phyloP scores from a whole-genome alignment of 2,888 invertebrate species.

The Dryobotodes eremita region DNA sequence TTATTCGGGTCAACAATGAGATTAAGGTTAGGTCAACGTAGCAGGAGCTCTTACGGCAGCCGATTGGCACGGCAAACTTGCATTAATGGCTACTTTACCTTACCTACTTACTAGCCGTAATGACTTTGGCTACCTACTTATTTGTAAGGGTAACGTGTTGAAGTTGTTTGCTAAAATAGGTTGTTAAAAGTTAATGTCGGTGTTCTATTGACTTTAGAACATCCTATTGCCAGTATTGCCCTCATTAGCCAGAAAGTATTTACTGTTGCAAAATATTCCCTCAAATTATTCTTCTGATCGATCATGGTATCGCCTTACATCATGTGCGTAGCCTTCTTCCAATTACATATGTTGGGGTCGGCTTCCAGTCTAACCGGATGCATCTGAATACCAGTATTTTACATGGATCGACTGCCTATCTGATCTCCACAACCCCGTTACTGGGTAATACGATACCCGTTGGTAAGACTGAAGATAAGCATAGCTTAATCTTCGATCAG shows the following conservation, averaged over 20 bases:
- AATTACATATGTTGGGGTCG: not conserved
- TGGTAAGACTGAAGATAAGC: no score
- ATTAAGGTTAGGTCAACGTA: constrained; percentile 75
- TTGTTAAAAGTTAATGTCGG: constrained; percentile 33
- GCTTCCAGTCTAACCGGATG: not conserved
- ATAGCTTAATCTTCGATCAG: no score
- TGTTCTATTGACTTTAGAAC: constrained; percentile 1
- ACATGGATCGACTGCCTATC: not conserved
- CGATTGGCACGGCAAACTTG: constrained; percentile 86
- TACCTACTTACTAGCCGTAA: constrained; percentile 63
- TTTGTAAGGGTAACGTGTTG: constrained; percentile 43
- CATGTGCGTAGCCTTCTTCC: not conserved
- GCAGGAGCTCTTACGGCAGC: constrained; percentile 66
- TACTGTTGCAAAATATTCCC: not conserved
- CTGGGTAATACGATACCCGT: not conserved
- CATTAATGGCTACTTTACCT: constrained; percentile 81
- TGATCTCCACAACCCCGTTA: not conserved
- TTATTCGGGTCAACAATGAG: constrained; percentile 74
- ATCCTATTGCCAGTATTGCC: not conserved
- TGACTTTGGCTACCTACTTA: constrained; percentile 62
- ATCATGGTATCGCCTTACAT: no score
- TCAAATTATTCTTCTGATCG: no score
- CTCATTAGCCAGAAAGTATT: not conserved
- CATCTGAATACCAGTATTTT: not conserved
- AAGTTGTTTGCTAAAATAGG: constrained; percentile 22